Conservation (phyloP, 2,113 vertebrate species). For the Glaucomys volans region DNA sequence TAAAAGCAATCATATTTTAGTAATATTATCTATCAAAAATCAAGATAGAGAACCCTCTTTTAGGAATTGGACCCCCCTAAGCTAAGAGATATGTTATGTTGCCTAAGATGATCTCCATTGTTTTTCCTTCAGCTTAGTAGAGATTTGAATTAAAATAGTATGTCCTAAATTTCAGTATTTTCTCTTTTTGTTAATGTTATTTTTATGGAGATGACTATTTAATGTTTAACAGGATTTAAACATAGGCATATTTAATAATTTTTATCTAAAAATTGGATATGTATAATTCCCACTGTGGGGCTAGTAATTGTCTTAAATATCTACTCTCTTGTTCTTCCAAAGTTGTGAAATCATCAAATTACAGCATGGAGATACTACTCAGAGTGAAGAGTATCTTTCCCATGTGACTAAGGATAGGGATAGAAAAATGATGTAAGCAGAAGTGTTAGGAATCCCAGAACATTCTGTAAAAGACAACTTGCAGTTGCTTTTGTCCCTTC, state of each 20-base stretch:
- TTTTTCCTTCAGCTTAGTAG: background rate
- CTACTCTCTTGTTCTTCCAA: background rate
- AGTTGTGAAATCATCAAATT: background rate
- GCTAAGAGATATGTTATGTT: background rate
- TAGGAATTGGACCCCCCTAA: background rate
- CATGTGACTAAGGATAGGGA: background rate
- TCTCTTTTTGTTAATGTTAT: background rate
- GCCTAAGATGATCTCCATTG: background rate
- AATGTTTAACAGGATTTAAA: conserved; percentile 23
- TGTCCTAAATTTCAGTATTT: background rate
- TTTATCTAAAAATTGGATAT: background rate
- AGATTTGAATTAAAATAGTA: background rate
- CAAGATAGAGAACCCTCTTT: background rate
- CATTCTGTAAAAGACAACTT: background rate
- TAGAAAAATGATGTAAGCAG: background rate
- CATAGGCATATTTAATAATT: background rate
- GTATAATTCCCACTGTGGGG: background rate
- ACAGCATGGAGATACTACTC: background rate
- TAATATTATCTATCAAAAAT: background rate
- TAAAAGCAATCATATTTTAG: background rate
- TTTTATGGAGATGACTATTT: background rate
- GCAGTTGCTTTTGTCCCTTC: background rate
- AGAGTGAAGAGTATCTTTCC: background rate
- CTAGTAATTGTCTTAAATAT: background rate
- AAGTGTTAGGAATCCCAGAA: background rate